A percentile compares a stretch with the other conserved stretches of the same genome.
Conservation (phyloP, 2,113 vertebrate species). For the Noctilio leporinus region DNA sequence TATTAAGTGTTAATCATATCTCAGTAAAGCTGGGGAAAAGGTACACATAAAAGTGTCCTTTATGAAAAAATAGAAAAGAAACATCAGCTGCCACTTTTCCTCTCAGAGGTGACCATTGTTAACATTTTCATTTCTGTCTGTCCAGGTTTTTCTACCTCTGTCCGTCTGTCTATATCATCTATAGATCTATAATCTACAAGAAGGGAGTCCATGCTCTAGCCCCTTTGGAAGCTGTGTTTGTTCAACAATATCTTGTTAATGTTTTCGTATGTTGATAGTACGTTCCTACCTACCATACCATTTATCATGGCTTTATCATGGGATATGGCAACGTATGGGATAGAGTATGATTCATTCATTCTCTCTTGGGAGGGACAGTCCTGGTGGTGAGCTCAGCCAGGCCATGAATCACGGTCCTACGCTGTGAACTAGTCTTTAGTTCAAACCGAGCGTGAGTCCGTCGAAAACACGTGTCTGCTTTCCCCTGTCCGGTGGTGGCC, state of each 20-base stretch:
- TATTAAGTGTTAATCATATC: too few species aligned
- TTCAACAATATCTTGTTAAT: neutral
- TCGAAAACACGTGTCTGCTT: neutral
- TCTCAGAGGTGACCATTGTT: neutral
- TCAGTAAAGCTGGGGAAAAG: neutral
- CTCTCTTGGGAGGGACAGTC: neutral
- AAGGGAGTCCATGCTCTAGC: neutral
- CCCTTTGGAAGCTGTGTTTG: neutral
- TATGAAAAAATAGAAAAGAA: neutral
- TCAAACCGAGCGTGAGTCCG: neutral
- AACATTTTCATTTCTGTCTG: neutral
- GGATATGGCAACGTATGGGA: neutral
- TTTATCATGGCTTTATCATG: neutral
- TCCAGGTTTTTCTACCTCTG: neutral
- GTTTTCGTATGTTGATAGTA: neutral
- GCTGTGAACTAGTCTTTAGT: neutral
- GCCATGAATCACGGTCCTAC: neutral
- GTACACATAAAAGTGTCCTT: neutral
- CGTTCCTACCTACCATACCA: accelerated
- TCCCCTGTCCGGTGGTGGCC: accelerated
- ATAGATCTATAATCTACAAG: neutral
- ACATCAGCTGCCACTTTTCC: neutral
- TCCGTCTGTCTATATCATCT: neutral
- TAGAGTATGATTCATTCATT: neutral
- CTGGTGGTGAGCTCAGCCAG: neutral